Conservation (phyloP, 2,113 vertebrate species). For the Terrapene triunguis region DNA sequence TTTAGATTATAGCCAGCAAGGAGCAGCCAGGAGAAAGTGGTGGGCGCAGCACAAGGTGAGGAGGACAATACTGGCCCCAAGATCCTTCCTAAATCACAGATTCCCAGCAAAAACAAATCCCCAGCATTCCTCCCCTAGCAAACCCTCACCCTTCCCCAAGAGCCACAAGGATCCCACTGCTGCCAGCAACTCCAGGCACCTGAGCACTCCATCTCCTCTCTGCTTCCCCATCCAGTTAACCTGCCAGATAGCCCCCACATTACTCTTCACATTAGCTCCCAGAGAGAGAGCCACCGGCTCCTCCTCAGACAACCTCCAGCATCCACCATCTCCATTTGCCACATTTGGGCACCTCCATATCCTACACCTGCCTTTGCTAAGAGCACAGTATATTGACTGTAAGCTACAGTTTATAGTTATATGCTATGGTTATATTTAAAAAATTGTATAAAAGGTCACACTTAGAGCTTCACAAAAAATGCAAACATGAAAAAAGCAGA, state of each 20-base stretch:
- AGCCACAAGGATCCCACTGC: not conserved
- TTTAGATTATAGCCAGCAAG: not conserved
- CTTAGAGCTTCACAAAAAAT: too few species aligned
- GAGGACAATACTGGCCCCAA: not conserved
- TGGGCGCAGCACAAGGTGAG: not conserved
- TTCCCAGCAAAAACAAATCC: slow-evolving; percentile 18
- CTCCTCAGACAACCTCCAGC: not conserved
- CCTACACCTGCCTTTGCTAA: too few species aligned
- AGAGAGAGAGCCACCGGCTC: fast-evolving
- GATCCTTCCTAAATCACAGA: not conserved
- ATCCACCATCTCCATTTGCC: not conserved
- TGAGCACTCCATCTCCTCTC: not conserved
- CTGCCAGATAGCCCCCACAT: slow-evolving; percentile 11
- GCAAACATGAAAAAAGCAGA: too few species aligned
- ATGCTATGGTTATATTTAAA: too few species aligned
- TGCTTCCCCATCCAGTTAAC: not conserved
- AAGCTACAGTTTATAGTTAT: too few species aligned
- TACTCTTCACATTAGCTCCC: not conserved
- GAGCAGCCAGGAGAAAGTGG: not conserved
- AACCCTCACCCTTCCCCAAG: not conserved
- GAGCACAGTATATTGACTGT: too few species aligned
- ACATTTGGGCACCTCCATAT: too few species aligned
- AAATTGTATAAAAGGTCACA: too few species aligned
- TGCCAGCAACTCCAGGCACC: not conserved
- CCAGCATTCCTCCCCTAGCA: not conserved